Base-by-base conservation (phyloP, 2,888 invertebrate genomes). In the Orthosia incerta region DNA sequence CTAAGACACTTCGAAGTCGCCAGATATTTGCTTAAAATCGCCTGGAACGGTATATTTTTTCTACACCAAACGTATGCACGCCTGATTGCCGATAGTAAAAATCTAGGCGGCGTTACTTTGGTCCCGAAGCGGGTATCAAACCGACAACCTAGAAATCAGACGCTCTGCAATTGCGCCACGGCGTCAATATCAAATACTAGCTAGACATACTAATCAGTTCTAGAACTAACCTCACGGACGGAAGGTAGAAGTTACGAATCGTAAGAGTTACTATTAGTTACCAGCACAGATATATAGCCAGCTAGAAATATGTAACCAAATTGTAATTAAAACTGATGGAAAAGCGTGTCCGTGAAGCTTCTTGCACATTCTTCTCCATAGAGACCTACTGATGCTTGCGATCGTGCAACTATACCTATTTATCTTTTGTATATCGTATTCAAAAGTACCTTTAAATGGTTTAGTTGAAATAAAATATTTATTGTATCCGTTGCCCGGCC, bases 81-180 rank as follows among this genome's bases (percentile, higher is more conserved):
- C 7, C 5, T 31, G 16, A 18, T 12, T 23, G 5, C 16, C 16
- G 15, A 26, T 15, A 51, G 20, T n/a, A 51, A 56, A 31, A 31
- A 46, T 66, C 61, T 62, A 68, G 62, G 46, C n/a, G 16, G 45
- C 18, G 13, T n/a, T 31, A 55, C 4, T 11, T 50, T 26, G 48
- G 61, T 61, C 12, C n/a, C 46, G 39, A 75, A 51, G 76, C 26
- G 53, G 46, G 69, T 69, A 45, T 63, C 48, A 31, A 70, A 60
- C 16, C 11, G 46, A 31, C 45, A 45, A 50, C 63, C 53, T 69
- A 76, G 76, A 59, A 20, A 60, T 70, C 31, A n/a, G 63, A 55
- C 13, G 63, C 48, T 59, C 18, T 4, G 20, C 53, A 55, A 48
- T 76, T 69, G 63, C 76, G 23, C 76, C 76, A 55, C 45, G 2